Conservation (phyloP, 2,797 vertebrate genomes). For the Enteromius argenteus region DNA sequence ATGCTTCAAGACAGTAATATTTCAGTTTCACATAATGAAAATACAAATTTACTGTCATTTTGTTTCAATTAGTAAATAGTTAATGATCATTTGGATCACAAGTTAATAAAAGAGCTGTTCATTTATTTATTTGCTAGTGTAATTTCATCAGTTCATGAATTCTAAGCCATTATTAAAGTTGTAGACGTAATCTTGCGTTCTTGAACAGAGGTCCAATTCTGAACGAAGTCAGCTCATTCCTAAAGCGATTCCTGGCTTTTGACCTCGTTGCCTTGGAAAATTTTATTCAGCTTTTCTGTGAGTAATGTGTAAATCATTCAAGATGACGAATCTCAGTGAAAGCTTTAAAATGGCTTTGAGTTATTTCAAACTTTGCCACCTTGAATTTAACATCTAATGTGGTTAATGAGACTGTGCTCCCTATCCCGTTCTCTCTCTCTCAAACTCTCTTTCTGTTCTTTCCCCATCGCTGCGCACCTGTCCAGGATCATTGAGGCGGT, state of each 20-base stretch:
- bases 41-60: background rate
- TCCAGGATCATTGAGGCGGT: slow-evolving; percentile 91
- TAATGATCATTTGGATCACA: background rate
- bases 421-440: slow-evolving; percentile 1
- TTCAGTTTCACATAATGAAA: background rate
- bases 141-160: slow-evolving; percentile 30
- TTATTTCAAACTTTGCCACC: background rate
- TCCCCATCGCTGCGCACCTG: slow-evolving; percentile 33
- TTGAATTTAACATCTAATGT: background rate
- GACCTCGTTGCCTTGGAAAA: background rate
- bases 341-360: slow-evolving; percentile 42
- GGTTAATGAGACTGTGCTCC: slow-evolving; percentile 16
- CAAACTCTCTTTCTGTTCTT: slow-evolving; percentile 16
- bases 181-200: background rate
- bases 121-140: background rate
- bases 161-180: slow-evolving; percentile 28
- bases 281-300: background rate
- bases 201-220: background rate
- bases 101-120: background rate
- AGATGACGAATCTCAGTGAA: slow-evolving; percentile 1
- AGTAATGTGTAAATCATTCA: background rate
- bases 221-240: background rate
- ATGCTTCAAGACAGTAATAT: background rate
- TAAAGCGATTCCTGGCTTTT: background rate
- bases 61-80: background rate